These are phyloP conservation scores for Arothron firmamentum DNA, from an alignment of 2,113 vertebrate species.

Conservation along the genomic window DNA sequence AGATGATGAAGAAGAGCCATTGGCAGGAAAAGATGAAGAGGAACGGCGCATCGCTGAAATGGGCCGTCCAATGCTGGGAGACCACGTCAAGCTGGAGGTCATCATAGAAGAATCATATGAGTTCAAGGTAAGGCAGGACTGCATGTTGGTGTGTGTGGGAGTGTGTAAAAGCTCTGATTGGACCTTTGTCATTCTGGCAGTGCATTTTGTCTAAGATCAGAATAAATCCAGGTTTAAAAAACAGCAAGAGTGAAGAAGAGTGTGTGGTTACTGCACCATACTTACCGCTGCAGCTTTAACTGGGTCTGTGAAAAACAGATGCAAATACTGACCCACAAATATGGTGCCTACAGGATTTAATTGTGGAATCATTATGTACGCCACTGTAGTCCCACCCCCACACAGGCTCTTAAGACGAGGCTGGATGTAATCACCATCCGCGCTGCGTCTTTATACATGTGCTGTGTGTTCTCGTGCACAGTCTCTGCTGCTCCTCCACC, in stretches of 20 bases:
- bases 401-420: constrained; percentile 40
- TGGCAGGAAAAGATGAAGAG: constrained; percentile 90
- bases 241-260: too few species aligned
- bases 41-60: constrained; percentile 92
- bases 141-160: neutral
- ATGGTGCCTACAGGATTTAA: constrained; percentile 15
- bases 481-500: constrained; percentile 27
- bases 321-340: too few species aligned
- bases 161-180: neutral
- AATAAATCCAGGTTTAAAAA: too few species aligned
- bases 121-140: constrained; percentile 83
- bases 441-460: constrained; percentile 18
- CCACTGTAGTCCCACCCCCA: constrained; percentile 31
- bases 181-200: too few species aligned
- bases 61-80: constrained; percentile 92
- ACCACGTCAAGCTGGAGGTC: constrained; percentile 91
- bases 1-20: constrained; percentile 75
- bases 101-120: constrained; percentile 99
- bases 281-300: too few species aligned
- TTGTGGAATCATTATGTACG: constrained; percentile 6
- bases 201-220: too few species aligned
- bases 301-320: too few species aligned
- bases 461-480: constrained; percentile 34
- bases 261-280: too few species aligned
- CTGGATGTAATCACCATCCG: constrained; percentile 44